phyloP scores from a whole-genome alignment of 2,113 vertebrate genomes.

The Notiomystis cincta region DNA sequence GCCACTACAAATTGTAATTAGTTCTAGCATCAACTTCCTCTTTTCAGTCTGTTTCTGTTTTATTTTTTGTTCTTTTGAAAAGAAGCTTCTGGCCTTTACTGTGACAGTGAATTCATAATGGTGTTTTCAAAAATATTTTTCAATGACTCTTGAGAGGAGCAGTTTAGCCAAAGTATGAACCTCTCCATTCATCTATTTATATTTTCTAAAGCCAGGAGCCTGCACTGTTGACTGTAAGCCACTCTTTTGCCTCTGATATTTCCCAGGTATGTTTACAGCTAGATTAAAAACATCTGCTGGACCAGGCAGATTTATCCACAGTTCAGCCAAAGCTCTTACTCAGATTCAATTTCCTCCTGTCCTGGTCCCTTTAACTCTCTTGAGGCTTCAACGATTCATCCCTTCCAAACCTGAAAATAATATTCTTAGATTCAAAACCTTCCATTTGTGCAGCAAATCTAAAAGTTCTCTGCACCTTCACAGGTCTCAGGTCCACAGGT shows the following conservation, averaged over 20 bases:
- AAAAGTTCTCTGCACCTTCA: background rate
- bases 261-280: background rate
- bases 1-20: background rate
- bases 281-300: slow-evolving; percentile 34
- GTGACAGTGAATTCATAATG: background rate
- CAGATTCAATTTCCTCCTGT: background rate
- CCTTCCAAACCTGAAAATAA: background rate
- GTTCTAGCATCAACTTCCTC: background rate
- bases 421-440: background rate
- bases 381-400: background rate
- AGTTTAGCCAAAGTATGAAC: background rate
- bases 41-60: background rate
- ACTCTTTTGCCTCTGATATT: background rate
- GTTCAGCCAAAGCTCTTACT: slow-evolving; percentile 23
- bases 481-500: background rate
- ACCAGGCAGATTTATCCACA: background rate
- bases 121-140: background rate
- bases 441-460: background rate
- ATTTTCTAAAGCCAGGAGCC: background rate
- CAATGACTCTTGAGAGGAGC: background rate
- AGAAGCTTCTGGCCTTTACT: background rate
- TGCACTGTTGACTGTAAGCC: background rate
- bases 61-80: background rate
- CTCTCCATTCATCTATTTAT: background rate
- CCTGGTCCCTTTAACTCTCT: background rate